phyloP scores from a whole-genome alignment of 2,797 vertebrate genomes.

The Ara ararauna region DNA sequence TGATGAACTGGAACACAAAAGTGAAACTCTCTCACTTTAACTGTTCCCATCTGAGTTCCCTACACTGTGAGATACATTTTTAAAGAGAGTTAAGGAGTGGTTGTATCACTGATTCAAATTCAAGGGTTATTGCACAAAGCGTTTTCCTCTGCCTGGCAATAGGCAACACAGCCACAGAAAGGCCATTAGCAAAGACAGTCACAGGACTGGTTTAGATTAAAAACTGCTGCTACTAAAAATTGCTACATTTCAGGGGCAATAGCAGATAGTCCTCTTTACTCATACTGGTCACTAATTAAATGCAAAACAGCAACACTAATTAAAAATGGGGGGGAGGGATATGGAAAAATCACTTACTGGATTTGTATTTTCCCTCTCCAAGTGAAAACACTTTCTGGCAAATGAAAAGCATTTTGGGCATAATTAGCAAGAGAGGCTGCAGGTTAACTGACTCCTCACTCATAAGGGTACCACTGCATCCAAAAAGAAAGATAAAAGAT shows the following conservation, averaged over 20 bases:
- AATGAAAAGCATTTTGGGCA: not conserved
- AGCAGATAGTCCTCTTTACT: not conserved
- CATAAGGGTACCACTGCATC: not conserved
- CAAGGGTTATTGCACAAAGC: not conserved
- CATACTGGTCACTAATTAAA: constrained; percentile 38
- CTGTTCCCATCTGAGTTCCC: constrained; percentile 42
- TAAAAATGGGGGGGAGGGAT: not conserved
- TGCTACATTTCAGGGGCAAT: not conserved
- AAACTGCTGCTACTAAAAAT: constrained; percentile 35
- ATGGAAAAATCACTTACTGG: not conserved
- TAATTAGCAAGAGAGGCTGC: not conserved
- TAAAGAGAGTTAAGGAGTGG: not conserved
- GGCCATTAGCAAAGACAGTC: not conserved
- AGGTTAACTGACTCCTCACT: not conserved
- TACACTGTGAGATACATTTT: not conserved
- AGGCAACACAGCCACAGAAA: not conserved
- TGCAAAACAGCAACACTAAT: constrained; percentile 11
- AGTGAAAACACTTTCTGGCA: not conserved
- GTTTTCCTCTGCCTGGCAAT: not conserved
- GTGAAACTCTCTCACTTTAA: constrained; percentile 46
- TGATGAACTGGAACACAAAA: constrained; percentile 61
- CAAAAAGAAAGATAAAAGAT: not conserved
- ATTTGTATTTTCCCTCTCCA: not conserved
- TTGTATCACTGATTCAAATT: not conserved
- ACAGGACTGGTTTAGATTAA: not conserved